Percentiles rank a stretch among this genome's conserved stretches.
phyloP scores from a whole-genome alignment of 2,888 invertebrate species.

The Andrena bicolor region DNA sequence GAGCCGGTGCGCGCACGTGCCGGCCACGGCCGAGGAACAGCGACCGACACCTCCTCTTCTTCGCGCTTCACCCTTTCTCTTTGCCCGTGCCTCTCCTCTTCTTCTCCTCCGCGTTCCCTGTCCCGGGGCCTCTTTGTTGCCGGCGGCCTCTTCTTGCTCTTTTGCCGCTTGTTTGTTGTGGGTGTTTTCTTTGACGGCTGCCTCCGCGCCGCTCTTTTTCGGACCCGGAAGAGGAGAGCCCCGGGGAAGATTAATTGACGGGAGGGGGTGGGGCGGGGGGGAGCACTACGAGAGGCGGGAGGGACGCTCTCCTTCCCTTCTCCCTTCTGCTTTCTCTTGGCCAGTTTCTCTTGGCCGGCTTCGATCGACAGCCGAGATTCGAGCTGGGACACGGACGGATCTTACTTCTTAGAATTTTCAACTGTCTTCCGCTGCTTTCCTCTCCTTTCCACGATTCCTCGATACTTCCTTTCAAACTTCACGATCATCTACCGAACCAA shows the following conservation, averaged over 20 bases:
- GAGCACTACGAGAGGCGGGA: constrained; percentile 11
- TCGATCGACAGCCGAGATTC: constrained; percentile 27
- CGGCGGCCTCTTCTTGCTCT: constrained; percentile 55
- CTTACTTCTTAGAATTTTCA: not conserved
- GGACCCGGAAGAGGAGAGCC: constrained; percentile 51
- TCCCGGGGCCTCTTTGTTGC: constrained; percentile 49
- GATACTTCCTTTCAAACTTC: not conserved
- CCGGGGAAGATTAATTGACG: constrained; percentile 50
- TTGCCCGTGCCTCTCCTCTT: constrained; percentile 1
- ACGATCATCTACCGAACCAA: not conserved
- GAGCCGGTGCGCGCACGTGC: constrained; percentile 73
- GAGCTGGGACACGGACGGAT: not conserved
- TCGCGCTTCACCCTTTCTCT: constrained; percentile 62
- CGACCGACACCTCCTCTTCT: constrained; percentile 71
- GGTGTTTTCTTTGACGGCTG: constrained; percentile 60
- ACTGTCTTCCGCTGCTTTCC: too few species aligned
- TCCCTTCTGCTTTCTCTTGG: constrained; percentile 22
- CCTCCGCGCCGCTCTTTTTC: constrained; percentile 61
- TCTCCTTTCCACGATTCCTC: not conserved
- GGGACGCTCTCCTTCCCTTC: constrained; percentile 1
- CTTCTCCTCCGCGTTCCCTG: constrained; percentile 17
- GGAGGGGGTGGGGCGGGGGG: not conserved
- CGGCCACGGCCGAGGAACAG: constrained; percentile 66
- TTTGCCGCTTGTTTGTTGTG: constrained; percentile 61
- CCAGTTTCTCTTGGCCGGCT: constrained; percentile 1